Base-by-base conservation (phyloP, 2,113 vertebrate genomes). In the Sporophila hypoxantha region DNA sequence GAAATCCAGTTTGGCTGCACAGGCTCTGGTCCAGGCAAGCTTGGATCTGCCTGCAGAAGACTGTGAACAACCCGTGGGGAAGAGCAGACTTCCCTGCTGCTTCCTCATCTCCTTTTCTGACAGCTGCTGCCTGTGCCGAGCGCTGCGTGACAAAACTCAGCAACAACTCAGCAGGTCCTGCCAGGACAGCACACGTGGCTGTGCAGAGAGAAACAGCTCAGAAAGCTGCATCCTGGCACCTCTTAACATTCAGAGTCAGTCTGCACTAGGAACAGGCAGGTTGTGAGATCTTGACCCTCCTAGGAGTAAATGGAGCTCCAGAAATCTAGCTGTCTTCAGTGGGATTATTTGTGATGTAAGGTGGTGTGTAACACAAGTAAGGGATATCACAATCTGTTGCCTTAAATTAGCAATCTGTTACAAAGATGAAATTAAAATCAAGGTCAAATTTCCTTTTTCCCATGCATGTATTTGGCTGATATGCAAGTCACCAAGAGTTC, bases 341-440 rank as follows among this genome's bases (percentile, higher is more conserved):
- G 62, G 65, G 82, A 82, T 93, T 83, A 78, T 87, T 85, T 93
- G 76, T 73, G 89, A 49, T 88, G 44, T 46, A 29, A 83, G 34
- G 82, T 68, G 23, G 55, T 14, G 20, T 92, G 55, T 56, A 44
- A 49, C 75, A 60, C 70, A 19, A 86, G 50, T 14, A 88, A 91
- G 64, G 91, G 80, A 41, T 49, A 69, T 76, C 27, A 21, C 91
- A 91, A 86, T 85, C 92, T 94, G 91, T 92, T 59, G 85, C 82
- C 82, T 60, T 78, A 90, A 91, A 86, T 89, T 84, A 91, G 64
- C 92, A 92, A 69, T 89, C 94, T 95, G 92, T 84, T 92, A 74
- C 36, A 60, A 90, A 74, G 80, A 86, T 17, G 8, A 74, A 81
- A 93, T 88, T 59, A 86, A 94, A 95, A 90, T 89, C 34, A 92